Evolutionary conservation across 2,888 invertebrate genomes (phyloP).

Genomic region (Timema podura): DNA sequence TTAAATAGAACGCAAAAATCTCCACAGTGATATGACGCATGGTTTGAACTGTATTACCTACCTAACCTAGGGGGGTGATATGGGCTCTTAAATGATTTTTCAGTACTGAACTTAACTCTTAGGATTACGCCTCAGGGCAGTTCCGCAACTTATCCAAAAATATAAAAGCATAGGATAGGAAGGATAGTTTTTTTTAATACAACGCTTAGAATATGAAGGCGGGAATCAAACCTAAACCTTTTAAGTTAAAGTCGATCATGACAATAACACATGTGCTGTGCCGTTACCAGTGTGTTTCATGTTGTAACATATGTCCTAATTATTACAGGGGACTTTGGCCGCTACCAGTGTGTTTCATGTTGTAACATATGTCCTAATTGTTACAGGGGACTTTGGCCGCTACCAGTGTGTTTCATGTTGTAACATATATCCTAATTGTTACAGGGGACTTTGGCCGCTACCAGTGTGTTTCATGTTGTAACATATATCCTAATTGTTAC

Average conservation of each 20-base stretch:
- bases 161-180: no score
- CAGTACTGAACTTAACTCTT: no score
- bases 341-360: constrained; percentile 61
- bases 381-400: constrained; percentile 72
- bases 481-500: constrained; percentile 28
- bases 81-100: no score
- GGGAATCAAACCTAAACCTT: no score
- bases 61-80: no score
- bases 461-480: constrained; percentile 52
- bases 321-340: constrained; percentile 70
- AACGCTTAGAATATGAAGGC: no score
- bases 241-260: background rate
- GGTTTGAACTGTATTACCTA: no score
- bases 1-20: no score
- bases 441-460: constrained; percentile 79
- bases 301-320: constrained; percentile 6
- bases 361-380: constrained; percentile 7
- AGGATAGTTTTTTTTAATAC: no score
- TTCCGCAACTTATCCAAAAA: no score
- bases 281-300: constrained; percentile 61
- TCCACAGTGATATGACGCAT: no score
- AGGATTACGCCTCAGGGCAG: no score
- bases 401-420: constrained; percentile 59
- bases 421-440: constrained; percentile 13
- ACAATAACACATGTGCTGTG: constrained; percentile 68